phyloP scores from a whole-genome alignment of 2,888 invertebrate species.

The Pollenia labialis region DNA sequence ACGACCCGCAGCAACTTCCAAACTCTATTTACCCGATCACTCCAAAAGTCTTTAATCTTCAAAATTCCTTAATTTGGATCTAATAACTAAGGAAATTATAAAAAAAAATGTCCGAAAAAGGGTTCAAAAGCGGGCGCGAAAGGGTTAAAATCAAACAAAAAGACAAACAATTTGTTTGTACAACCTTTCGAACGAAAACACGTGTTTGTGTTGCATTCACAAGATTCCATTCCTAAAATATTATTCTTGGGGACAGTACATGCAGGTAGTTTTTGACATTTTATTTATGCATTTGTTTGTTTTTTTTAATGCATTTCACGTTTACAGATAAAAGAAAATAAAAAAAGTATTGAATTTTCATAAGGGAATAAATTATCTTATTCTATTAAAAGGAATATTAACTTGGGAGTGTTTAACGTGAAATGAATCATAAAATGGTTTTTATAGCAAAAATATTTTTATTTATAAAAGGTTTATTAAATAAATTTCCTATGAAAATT shows the following conservation, averaged over 20 bases:
- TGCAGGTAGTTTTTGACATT: conserved; percentile 18
- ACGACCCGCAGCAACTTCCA: too few species aligned
- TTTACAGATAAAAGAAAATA: conserved; percentile 26
- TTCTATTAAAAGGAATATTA: neutral
- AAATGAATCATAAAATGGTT: conserved; percentile 53
- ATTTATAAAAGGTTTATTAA: too few species aligned
- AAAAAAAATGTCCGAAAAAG: too few species aligned
- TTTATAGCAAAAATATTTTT: neutral
- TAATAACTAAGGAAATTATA: too few species aligned
- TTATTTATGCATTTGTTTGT: conserved; percentile 27
- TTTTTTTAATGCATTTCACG: conserved; percentile 1
- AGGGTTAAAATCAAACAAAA: conserved; percentile 13
- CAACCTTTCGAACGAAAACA: conserved; percentile 16
- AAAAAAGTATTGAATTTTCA: conserved; percentile 29
- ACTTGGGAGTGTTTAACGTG: conserved; percentile 56
- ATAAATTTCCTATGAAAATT: too few species aligned
- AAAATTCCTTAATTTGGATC: too few species aligned
- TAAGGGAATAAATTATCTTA: conserved; percentile 12
- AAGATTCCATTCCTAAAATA: conserved; percentile 25
- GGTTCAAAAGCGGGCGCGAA: too few species aligned
- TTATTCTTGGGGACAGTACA: neutral
- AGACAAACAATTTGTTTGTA: conserved; percentile 1
- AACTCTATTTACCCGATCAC: too few species aligned
- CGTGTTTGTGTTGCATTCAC: conserved; percentile 24
- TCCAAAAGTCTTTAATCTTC: too few species aligned